Conservation (phyloP, 2,797 vertebrate species). For the Phoxinus dragarum region DNA sequence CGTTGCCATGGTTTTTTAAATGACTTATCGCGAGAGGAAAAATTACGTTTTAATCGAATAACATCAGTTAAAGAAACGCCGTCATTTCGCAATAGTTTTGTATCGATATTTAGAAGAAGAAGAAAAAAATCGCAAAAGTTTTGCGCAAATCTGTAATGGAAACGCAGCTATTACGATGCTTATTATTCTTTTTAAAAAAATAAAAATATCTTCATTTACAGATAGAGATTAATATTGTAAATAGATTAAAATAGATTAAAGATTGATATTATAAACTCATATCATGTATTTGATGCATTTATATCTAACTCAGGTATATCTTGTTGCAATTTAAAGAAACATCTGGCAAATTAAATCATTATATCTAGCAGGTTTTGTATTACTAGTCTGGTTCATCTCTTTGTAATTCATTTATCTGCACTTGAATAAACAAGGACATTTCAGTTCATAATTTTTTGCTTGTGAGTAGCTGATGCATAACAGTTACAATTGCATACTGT, state of each 20-base stretch:
- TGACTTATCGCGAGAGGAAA: too few relatives aligned
- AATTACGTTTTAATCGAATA: too few relatives aligned
- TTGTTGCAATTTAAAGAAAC: neutral
- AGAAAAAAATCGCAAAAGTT: too few relatives aligned
- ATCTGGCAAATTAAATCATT: neutral
- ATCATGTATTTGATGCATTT: neutral
- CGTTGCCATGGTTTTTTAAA: too few relatives aligned
- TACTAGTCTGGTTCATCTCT: neutral
- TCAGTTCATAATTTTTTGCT: neutral
- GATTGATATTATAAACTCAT: neutral
- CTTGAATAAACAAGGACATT: neutral
- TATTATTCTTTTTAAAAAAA: neutral
- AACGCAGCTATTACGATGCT: neutral
- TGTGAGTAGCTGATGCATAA: neutral
- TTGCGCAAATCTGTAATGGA: too few relatives aligned
- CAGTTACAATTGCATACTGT: neutral
- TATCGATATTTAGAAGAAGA: too few relatives aligned
- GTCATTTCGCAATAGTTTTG: too few relatives aligned
- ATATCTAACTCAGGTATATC: neutral
- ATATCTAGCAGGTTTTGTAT: neutral
- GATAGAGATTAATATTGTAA: neutral
- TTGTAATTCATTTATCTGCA: neutral
- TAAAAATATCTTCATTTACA: neutral
- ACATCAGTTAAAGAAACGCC: too few relatives aligned
- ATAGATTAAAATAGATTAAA: neutral